Evolutionary conservation across 2,888 invertebrate genomes (phyloP), one percentile per base, ranked within the genome.

Genomic region (Drosophila austrosaltans): DNA sequence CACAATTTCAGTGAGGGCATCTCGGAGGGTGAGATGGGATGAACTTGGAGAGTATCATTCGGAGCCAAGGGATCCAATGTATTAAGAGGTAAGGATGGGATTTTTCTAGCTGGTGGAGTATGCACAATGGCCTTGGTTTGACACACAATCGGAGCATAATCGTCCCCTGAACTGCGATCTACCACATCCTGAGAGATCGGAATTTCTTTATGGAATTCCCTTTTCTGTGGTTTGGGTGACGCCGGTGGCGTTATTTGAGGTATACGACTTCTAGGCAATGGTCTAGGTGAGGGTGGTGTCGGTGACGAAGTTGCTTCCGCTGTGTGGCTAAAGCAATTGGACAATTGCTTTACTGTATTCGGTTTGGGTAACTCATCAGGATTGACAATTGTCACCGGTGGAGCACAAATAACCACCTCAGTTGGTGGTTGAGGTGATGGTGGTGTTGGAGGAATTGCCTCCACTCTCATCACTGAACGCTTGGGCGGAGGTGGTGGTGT

Each of bases 1-100:
- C 96, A 96, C 74, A 89, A 53, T 1, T 80, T 70, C 0, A 90
- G 44, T 1, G 67, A 58, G 0, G 90, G 90, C 72, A 90, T 78
- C 58, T 76, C 72, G 0, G 90, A 81, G 3, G 89, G 90, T 10
- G 64, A 68, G 0, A 73, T 68, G 5, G 82, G 66, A 5, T 74
- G 72, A 42, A 79, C 63, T 10, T 76, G 61, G 28, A 89, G 60
- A 2, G 77, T 68, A 48, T 87, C 88, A 44, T 89, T 89, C 10
- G 88, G 89, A 0, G 81, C 82, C 48, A 89, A 64, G 0, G 89
- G 87, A 70, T 89, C 76, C 0, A 62, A 42, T 6, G 53, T 36
- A 1, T 60, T 39, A 7, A 54, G 39, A 8, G 44, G 36, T 56
- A 60, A 40, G n/a, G 63, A 22, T 75, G 67, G 10, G 74, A 63